phyloP scores from a whole-genome alignment of 2,888 invertebrate species.

The Trachelus iudaicus region DNA sequence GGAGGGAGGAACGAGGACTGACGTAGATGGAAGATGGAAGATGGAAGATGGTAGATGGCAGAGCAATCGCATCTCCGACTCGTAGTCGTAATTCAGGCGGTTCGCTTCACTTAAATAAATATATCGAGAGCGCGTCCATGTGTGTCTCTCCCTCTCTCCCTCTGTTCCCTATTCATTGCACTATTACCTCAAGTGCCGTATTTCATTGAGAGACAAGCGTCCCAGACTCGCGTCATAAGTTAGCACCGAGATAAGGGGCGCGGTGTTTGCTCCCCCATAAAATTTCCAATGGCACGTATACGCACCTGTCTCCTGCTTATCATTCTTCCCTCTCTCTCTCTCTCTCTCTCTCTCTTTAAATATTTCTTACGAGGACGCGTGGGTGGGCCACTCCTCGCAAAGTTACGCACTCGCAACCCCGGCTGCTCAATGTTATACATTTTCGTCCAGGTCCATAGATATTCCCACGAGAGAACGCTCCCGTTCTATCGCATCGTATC shows the following conservation, averaged over 20 bases:
- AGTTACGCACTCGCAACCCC: slow-evolving; percentile 6
- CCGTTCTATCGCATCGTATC: not conserved
- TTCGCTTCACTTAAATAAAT: slow-evolving; percentile 25
- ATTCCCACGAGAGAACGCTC: not conserved
- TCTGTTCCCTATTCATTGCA: slow-evolving; percentile 25
- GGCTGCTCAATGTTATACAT: slow-evolving; percentile 8
- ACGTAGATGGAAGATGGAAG: not conserved
- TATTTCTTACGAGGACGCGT: slow-evolving; percentile 33
- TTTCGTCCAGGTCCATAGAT: not conserved
- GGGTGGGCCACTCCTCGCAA: slow-evolving; percentile 48
- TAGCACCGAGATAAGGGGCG: slow-evolving; percentile 23
- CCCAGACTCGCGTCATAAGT: slow-evolving; percentile 19
- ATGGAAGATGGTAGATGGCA: not conserved
- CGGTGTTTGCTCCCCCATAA: slow-evolving; percentile 12
- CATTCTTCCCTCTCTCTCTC: slow-evolving; percentile 2
- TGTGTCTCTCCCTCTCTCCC: not conserved
- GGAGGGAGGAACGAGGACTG: not conserved
- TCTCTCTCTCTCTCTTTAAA: slow-evolving; percentile 20
- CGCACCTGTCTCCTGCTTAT: slow-evolving; percentile 31
- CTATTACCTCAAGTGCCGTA: slow-evolving; percentile 32
- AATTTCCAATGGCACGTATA: slow-evolving; percentile 11
- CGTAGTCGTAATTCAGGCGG: slow-evolving; percentile 27
- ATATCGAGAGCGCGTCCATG: not conserved
- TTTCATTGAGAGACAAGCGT: slow-evolving; percentile 23
- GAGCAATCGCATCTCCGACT: not conserved